These are phyloP conservation scores for Troides helena DNA, from an alignment of 2,888 invertebrate genomes.

Conservation along the genomic window DNA sequence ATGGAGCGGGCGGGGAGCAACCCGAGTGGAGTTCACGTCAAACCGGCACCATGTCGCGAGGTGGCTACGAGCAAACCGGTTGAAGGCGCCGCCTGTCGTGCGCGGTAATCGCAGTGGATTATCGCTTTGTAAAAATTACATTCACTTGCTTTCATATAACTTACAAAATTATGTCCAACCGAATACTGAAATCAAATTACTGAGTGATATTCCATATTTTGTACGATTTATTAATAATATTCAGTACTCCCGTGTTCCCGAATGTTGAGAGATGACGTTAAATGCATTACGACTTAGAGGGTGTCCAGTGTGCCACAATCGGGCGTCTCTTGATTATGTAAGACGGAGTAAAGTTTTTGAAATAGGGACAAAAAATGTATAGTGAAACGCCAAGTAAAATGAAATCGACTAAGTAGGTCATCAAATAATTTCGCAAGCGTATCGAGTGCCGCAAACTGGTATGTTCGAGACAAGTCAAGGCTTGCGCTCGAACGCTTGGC, in stretches of 20 bases:
- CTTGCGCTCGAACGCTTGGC: constrained; percentile 54
- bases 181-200: background rate
- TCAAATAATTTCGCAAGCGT: constrained; percentile 78
- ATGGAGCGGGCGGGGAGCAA: constrained; percentile 62
- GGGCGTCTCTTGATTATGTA: background rate
- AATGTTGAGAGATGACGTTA: background rate
- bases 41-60: constrained; percentile 67
- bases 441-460: constrained; percentile 77
- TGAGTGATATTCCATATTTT: background rate
- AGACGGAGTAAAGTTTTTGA: constrained; percentile 43
- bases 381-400: constrained; percentile 63
- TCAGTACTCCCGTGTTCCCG: background rate
- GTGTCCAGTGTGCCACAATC: background rate
- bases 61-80: constrained; percentile 75
- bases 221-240: background rate
- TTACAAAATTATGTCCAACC: constrained; percentile 15
- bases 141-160: constrained; percentile 44
- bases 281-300: background rate
- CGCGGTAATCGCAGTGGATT: constrained; percentile 58
- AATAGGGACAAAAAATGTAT: constrained; percentile 61
- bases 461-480: constrained; percentile 73
- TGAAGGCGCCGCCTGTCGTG: constrained; percentile 70
- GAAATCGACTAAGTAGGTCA: constrained; percentile 76
- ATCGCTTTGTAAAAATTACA: constrained; percentile 74
- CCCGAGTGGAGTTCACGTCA: constrained; percentile 75